Conservation (phyloP, 2,113 vertebrate genomes). For the Sturnira hondurensis region DNA sequence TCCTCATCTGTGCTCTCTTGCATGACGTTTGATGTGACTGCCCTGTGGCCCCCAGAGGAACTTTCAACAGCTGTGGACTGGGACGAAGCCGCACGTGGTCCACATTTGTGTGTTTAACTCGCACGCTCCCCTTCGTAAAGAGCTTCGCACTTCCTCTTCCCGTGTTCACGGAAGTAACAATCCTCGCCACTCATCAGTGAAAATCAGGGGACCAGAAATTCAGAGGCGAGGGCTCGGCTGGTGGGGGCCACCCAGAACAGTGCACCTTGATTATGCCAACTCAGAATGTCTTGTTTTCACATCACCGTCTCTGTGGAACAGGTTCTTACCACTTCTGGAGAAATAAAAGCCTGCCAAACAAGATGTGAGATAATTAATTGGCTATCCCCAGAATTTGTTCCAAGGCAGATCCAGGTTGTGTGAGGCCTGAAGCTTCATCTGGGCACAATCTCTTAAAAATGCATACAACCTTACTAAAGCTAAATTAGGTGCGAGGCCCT, state of each 20-base stretch:
- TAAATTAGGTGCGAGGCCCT: slow-evolving; percentile 41
- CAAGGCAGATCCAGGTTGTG: neutral
- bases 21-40: accelerated
- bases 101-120: accelerated
- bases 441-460: slow-evolving; percentile 28
- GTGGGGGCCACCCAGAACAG: neutral
- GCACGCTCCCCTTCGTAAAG: neutral
- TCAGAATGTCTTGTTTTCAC: neutral
- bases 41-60: accelerated
- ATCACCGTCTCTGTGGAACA: neutral
- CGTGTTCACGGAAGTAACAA: neutral
- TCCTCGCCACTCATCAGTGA: neutral
- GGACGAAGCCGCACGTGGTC: accelerated
- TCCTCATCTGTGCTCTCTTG: neutral
- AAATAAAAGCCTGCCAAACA: neutral
- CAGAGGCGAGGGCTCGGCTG: neutral
- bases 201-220: neutral
- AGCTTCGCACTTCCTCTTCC: neutral
- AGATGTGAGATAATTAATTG: slow-evolving; percentile 45
- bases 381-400: neutral
- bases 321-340: neutral
- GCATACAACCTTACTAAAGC: neutral
- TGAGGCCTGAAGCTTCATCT: neutral
- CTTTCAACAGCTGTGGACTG: too few relatives aligned
- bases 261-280: neutral